These are phyloP conservation scores for Iselma pallidipennis DNA, from an alignment of 2,888 invertebrate species.

Conservation along the genomic window DNA sequence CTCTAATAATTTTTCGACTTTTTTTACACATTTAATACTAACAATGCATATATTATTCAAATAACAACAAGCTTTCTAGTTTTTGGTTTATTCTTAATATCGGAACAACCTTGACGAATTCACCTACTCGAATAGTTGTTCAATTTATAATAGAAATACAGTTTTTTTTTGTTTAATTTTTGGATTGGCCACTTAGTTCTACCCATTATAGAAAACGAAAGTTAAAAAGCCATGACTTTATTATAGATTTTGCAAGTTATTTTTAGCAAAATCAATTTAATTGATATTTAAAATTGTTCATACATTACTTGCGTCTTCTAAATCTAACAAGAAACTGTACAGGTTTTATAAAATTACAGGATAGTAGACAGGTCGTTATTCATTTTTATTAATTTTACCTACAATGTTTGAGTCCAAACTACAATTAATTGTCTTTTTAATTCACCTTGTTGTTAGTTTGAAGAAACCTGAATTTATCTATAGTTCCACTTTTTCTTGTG, in stretches of 20 bases:
- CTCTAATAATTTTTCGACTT: not conserved
- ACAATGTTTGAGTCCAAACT: too few relatives aligned
- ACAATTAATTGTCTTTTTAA: too few relatives aligned
- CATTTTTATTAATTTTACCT: not conserved
- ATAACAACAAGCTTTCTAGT: not conserved
- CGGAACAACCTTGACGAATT: not conserved
- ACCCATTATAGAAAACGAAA: not conserved
- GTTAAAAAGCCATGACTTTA: not conserved
- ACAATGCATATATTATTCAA: not conserved
- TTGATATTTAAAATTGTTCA: too few relatives aligned
- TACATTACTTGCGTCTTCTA: too few relatives aligned
- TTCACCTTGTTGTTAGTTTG: too few relatives aligned
- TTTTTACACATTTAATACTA: too few relatives aligned
- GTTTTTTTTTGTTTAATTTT: not conserved
- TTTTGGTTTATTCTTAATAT: not conserved
- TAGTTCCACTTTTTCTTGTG: too few relatives aligned
- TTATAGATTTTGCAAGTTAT: not conserved
- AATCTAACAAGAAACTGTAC: not conserved
- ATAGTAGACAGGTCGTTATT: not conserved
- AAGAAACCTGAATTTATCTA: too few relatives aligned
- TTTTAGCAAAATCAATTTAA: not conserved
- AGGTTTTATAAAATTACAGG: not conserved
- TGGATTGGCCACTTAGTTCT: not conserved
- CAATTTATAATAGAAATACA: not conserved
- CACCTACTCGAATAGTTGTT: too few relatives aligned